Percentiles rank a stretch among this genome's conserved stretches.
Evolutionary conservation across 2,113 vertebrate species (phyloP).

Genomic region (Siphamia tubifer): DNA sequence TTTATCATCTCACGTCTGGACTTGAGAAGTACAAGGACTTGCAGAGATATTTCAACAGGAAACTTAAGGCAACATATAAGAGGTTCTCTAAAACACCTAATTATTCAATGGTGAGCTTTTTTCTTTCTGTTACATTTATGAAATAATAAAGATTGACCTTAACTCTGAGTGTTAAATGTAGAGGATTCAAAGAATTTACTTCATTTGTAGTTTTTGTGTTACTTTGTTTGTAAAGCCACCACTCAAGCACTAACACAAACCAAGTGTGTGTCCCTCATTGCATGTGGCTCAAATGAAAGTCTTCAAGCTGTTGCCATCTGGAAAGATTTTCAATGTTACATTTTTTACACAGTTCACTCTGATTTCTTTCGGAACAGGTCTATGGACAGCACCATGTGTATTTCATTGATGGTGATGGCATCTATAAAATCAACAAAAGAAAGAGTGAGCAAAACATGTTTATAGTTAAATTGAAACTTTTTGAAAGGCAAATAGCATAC

Average conservation of each 20-base stretch:
- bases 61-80: slow-evolving; percentile 73
- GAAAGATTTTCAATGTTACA: background rate
- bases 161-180: too few species aligned
- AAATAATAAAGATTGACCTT: too few species aligned
- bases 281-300: background rate
- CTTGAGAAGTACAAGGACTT: slow-evolving; percentile 74
- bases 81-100: slow-evolving; percentile 56
- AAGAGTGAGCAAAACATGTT: slow-evolving; percentile 73
- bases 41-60: slow-evolving; percentile 80
- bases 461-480: too few species aligned
- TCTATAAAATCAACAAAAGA: slow-evolving; percentile 77
- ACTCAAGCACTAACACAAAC: too few species aligned
- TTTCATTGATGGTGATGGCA: slow-evolving; percentile 83
- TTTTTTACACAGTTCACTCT: background rate
- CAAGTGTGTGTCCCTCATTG: too few species aligned
- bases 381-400: slow-evolving; percentile 84
- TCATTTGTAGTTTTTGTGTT: too few species aligned
- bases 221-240: too few species aligned
- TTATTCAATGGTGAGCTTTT: slow-evolving; percentile 79
- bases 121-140: background rate
- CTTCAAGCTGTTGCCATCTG: background rate
- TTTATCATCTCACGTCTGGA: slow-evolving; percentile 63
- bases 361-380: slow-evolving; percentile 74
- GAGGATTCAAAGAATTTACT: too few species aligned
- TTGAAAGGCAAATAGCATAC: too few species aligned